Evolutionary conservation across 2,888 invertebrate species (phyloP).

Genomic region (Periphyllus acericola): DNA sequence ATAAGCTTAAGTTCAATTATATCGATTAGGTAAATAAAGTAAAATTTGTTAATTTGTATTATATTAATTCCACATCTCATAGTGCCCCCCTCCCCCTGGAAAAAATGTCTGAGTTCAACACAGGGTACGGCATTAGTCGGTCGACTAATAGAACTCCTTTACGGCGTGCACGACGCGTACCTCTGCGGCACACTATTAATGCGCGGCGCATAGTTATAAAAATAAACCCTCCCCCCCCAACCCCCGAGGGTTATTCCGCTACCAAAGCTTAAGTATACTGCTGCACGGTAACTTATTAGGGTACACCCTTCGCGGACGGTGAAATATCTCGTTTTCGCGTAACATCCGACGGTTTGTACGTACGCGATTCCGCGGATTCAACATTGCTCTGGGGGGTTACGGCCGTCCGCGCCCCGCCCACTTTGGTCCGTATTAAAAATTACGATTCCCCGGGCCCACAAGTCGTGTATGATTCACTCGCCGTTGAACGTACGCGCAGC

Average conservation of each 20-base stretch:
- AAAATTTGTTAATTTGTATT: too few species aligned
- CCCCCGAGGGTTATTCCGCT: too few species aligned
- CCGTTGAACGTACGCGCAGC: background rate
- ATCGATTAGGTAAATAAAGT: too few species aligned
- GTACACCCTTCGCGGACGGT: conserved; percentile 28
- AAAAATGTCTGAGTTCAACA: too few species aligned
- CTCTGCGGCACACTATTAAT: background rate
- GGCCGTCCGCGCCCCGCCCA: background rate
- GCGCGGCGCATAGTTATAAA: background rate
- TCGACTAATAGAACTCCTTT: background rate
- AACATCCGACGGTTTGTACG: conserved; percentile 14
- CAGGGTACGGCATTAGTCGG: background rate
- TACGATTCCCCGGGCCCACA: background rate
- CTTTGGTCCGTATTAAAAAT: background rate
- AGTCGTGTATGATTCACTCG: conserved; percentile 8
- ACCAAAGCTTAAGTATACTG: conserved; percentile 31
- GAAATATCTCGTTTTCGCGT: conserved; percentile 54
- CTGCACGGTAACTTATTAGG: conserved; percentile 40
- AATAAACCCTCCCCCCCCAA: background rate
- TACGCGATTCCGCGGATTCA: background rate
- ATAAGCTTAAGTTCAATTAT: too few species aligned
- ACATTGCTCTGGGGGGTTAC: background rate
- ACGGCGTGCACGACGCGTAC: too few species aligned
- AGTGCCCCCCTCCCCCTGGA: too few species aligned
- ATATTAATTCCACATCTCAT: too few species aligned